Conservation (phyloP, 2,797 vertebrate species). For the Danionella dracula region DNA sequence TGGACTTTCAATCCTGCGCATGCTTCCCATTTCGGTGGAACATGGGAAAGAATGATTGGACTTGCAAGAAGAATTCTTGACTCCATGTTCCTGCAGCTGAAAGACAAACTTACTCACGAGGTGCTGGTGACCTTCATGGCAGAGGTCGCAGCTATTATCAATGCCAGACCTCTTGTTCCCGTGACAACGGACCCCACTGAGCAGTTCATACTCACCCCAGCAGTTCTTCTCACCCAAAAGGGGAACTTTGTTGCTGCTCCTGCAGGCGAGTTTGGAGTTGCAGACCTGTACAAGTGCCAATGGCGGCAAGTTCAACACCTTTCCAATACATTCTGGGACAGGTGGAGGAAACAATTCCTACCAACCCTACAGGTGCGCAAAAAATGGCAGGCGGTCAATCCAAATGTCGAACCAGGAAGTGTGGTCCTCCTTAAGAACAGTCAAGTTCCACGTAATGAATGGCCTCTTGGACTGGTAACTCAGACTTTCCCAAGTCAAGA, state of each 20-base stretch:
- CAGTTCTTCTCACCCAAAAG: neutral
- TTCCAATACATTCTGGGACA: neutral
- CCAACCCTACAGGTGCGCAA: neutral
- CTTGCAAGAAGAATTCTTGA: neutral
- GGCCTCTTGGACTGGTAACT: neutral
- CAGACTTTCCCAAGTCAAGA: neutral
- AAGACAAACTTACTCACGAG: neutral
- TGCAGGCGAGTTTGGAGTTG: neutral
- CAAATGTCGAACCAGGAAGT: neutral
- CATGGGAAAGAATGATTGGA: neutral
- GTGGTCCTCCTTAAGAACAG: neutral
- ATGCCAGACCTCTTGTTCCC: neutral
- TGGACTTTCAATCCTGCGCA: neutral
- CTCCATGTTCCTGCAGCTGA: neutral
- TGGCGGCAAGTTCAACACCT: neutral
- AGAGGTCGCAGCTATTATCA: neutral
- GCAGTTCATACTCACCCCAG: neutral
- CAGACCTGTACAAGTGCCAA: neutral
- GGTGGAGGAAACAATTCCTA: neutral
- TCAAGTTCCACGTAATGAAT: neutral
- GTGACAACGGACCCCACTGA: neutral
- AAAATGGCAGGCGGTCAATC: neutral
- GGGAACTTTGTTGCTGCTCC: neutral
- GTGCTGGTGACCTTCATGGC: neutral
- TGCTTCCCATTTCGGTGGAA: neutral